A percentile compares a stretch with the other conserved stretches of the same genome.
These are phyloP conservation scores for Cephus pygmeus DNA, from an alignment of 2,888 invertebrate genomes.

Conservation along the genomic window DNA sequence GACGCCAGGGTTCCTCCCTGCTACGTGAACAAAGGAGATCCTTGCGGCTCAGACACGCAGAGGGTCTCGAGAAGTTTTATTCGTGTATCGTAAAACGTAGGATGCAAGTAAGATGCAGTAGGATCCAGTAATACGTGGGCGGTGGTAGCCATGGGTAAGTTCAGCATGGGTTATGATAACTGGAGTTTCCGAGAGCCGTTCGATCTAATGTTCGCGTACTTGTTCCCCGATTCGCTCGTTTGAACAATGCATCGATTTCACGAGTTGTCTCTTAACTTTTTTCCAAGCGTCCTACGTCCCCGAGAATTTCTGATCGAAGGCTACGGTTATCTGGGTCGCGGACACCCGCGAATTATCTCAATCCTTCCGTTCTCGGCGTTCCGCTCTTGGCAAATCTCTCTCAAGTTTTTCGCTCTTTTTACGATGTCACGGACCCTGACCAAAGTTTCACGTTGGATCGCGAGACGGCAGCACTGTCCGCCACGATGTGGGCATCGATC, in stretches of 20 bases:
- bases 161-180: neutral
- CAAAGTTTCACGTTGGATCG: neutral
- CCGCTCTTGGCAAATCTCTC: slow-evolving; percentile 3
- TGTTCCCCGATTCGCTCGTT: neutral
- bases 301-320: slow-evolving; percentile 55
- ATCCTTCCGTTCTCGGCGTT: slow-evolving; percentile 56
- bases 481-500: neutral
- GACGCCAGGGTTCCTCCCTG: neutral
- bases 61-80: neutral
- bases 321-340: slow-evolving; percentile 57
- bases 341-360: slow-evolving; percentile 53
- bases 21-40: neutral
- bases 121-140: too few relatives aligned
- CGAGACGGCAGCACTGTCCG: slow-evolving; percentile 16
- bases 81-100: neutral
- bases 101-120: neutral
- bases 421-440: slow-evolving; percentile 10
- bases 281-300: slow-evolving; percentile 36
- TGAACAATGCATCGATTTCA: slow-evolving; percentile 42
- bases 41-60: neutral
- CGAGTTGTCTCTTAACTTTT: slow-evolving; percentile 30
- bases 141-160: neutral
- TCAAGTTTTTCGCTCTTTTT: slow-evolving; percentile 3
- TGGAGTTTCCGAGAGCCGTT: neutral
- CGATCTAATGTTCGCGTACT: neutral